Conservation (phyloP, 2,797 vertebrate genomes). For the Eupleurogrammus muticus region DNA sequence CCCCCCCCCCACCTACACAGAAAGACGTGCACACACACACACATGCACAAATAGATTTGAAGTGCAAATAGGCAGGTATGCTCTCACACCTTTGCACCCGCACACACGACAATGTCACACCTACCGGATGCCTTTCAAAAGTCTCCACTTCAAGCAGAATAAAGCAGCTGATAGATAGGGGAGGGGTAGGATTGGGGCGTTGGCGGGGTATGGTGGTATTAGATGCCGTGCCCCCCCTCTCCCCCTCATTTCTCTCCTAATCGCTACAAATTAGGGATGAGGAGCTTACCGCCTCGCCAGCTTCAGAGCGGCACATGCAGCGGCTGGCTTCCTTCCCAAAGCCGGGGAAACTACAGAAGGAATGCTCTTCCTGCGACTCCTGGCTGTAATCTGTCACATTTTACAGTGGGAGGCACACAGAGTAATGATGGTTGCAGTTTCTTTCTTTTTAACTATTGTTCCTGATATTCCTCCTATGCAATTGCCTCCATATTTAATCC, state of each 20-base stretch:
- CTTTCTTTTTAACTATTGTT: conserved; percentile 7
- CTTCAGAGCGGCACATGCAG: conserved; percentile 41
- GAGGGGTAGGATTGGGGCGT: no score
- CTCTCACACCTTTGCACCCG: conserved; percentile 2
- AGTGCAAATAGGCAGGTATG: conserved; percentile 28
- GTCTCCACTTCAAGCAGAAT: conserved; percentile 36
- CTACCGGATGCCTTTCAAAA: conserved; percentile 24
- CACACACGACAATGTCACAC: conserved; percentile 33
- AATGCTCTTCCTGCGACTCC: conserved; percentile 5
- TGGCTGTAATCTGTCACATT: background rate
- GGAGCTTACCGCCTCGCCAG: conserved; percentile 56
- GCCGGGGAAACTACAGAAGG: conserved; percentile 5
- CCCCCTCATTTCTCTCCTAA: conserved; percentile 69
- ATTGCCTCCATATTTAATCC: conserved; percentile 53
- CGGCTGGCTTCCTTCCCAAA: conserved; percentile 15
- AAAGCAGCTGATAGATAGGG: conserved; percentile 47
- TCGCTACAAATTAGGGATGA: conserved; percentile 76
- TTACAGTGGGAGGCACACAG: background rate
- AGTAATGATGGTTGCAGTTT: conserved; percentile 1
- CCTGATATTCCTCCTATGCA: conserved; percentile 22
- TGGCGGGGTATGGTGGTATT: conserved; percentile 52
- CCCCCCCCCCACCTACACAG: conserved; percentile 40
- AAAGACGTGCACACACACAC: background rate
- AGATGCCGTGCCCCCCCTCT: conserved; percentile 57
- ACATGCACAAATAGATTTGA: conserved; percentile 21